These are phyloP conservation scores for Mormyrus hasselquistii DNA, from an alignment of 2,797 vertebrate species.

Conservation along the genomic window DNA sequence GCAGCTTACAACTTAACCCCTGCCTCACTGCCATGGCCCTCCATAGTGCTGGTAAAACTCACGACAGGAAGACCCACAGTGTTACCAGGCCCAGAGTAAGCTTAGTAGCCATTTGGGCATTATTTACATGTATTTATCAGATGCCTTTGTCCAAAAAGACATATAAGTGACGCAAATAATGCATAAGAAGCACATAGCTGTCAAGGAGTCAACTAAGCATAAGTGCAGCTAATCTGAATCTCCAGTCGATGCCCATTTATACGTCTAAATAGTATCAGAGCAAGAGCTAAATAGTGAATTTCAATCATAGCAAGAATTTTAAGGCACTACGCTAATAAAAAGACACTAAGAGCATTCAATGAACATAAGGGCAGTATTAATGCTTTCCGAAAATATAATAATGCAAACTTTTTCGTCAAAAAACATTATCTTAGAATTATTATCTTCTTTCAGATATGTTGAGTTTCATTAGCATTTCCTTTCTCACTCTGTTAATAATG, in stretches of 20 bases:
- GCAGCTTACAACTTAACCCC: not conserved
- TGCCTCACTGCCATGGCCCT: not conserved
- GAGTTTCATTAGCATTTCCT: not conserved
- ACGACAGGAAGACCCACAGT: not conserved
- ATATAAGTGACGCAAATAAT: not conserved
- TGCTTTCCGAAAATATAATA: not conserved
- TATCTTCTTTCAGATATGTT: not conserved
- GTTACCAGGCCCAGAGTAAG: not conserved
- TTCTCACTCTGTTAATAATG: not conserved
- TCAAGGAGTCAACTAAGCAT: not conserved
- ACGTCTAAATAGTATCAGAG: not conserved
- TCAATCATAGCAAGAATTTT: not conserved
- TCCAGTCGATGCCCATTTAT: not conserved
- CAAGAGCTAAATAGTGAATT: not conserved
- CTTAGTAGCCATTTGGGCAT: not conserved
- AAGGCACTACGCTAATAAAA: not conserved
- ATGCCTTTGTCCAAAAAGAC: not conserved
- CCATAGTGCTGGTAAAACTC: not conserved
- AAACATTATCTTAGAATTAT: not conserved
- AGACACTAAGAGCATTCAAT: not conserved
- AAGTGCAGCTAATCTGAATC: not conserved
- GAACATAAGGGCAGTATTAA: not conserved
- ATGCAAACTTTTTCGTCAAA: not conserved
- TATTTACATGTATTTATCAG: not conserved
- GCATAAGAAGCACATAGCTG: not conserved